A percentile compares a stretch with the other conserved stretches of the same genome.
phyloP scores from a whole-genome alignment of 2,113 vertebrate genomes.

The Pedetes capensis region DNA sequence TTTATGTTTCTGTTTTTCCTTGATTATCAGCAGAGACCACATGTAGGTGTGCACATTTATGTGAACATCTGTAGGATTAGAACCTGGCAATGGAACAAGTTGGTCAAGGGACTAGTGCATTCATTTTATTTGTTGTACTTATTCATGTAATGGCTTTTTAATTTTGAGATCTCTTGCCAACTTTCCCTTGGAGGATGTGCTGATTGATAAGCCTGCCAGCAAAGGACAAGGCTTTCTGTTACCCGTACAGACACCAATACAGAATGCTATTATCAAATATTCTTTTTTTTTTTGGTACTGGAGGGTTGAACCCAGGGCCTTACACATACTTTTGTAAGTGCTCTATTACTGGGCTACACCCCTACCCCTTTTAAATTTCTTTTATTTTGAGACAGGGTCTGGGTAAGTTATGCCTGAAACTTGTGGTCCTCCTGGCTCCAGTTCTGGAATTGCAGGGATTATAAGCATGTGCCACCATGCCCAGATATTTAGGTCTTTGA shows the following conservation, averaged over 20 bases:
- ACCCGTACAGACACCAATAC: rapidly evolving
- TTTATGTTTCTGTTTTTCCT: background rate
- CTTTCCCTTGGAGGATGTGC: background rate
- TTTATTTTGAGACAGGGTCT: too few relatives aligned
- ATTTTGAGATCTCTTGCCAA: background rate
- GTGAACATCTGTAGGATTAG: background rate
- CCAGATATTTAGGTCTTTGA: background rate
- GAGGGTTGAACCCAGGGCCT: too few relatives aligned
- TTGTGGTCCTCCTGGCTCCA: too few relatives aligned
- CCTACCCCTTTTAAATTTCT: too few relatives aligned
- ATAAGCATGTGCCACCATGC: too few relatives aligned
- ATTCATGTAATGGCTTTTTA: background rate
- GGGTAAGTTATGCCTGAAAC: too few relatives aligned
- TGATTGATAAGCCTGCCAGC: background rate
- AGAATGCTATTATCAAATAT: too few relatives aligned
- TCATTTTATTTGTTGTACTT: background rate
- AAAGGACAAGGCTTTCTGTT: background rate
- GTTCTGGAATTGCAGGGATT: too few relatives aligned
- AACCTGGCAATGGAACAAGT: background rate
- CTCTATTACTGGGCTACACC: too few relatives aligned
- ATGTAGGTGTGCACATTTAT: background rate
- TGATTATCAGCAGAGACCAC: background rate
- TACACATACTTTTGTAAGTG: too few relatives aligned
- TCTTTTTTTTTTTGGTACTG: too few relatives aligned
- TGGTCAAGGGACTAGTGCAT: background rate